Percentiles rank a stretch among this genome's conserved stretches.
Evolutionary conservation across 1,140 invertebrate species (phyloP).

Genomic region (Brachionus asplanchnoidis): DNA sequence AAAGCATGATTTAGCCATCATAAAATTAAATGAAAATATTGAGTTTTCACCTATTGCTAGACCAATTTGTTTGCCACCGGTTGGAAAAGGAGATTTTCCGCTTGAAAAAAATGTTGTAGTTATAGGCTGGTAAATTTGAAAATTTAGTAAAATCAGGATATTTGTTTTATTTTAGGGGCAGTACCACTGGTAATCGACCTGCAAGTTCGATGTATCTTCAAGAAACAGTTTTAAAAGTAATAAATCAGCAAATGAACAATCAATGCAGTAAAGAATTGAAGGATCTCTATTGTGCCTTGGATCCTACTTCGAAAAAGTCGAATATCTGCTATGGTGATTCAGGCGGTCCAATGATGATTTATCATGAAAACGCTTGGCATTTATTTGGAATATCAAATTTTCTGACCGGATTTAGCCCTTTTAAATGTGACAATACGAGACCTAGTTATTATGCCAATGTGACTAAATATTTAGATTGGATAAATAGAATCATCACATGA

Average conservation of each 20-base stretch:
- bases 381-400: constrained; percentile 16
- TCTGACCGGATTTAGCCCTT: background rate
- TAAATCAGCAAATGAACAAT: background rate
- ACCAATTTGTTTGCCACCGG: background rate
- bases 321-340: constrained; percentile 40
- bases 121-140: constrained; percentile 15
- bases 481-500: background rate
- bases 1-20: background rate
- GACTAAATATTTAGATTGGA: background rate
- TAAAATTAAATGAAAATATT: background rate
- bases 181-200: background rate
- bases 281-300: background rate
- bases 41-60: background rate
- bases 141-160: background rate
- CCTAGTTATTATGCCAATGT: background rate
- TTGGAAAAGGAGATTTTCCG: background rate
- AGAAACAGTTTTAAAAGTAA: constrained; percentile 9
- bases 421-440: background rate
- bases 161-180: background rate
- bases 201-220: background rate
- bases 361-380: background rate
- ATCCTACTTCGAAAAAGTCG: background rate
- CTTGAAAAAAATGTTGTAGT: background rate
- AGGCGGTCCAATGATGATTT: constrained; percentile 34
- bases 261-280: background rate